A percentile compares a stretch with the other conserved stretches of the same genome.
Conservation (phyloP, 2,113 vertebrate species). For the Chaetops frenatus region DNA sequence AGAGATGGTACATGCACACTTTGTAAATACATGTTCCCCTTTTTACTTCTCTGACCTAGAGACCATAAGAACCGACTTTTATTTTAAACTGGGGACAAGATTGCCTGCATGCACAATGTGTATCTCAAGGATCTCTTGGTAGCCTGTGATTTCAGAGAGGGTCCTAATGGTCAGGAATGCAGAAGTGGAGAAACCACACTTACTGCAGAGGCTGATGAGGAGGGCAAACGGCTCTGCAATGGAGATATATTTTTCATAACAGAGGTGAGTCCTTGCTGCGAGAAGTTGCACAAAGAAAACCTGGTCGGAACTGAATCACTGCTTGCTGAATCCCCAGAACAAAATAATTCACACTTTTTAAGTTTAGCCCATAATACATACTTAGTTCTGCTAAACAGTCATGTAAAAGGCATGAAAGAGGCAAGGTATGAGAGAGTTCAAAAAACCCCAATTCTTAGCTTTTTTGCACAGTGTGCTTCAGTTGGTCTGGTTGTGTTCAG, state of each 20-base stretch:
- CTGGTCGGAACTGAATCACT: neutral
- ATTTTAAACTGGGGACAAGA: constrained; percentile 77
- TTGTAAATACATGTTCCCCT: neutral
- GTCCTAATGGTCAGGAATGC: neutral
- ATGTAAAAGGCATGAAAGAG: neutral
- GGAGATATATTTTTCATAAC: constrained; percentile 86
- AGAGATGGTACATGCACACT: neutral
- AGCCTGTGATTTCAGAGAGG: accelerated
- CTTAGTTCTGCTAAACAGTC: neutral
- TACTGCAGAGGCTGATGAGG: neutral
- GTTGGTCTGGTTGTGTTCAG: neutral
- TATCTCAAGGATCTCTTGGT: constrained; percentile 67
- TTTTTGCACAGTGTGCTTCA: neutral
- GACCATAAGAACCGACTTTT: constrained; percentile 48
- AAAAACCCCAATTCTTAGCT: neutral
- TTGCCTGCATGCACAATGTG: constrained; percentile 75
- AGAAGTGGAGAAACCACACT: neutral
- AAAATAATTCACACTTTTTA: neutral
- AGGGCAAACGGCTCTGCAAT: constrained; percentile 75
- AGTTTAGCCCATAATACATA: neutral
- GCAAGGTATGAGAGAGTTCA: neutral
- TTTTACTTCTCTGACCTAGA: constrained; percentile 24
- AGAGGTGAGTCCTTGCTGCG: constrained; percentile 39
- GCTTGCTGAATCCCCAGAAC: neutral
- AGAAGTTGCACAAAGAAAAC: neutral